A percentile compares a stretch with the other conserved stretches of the same genome.
Conservation (phyloP, 2,888 invertebrate genomes). For the Heliconius hortense region DNA sequence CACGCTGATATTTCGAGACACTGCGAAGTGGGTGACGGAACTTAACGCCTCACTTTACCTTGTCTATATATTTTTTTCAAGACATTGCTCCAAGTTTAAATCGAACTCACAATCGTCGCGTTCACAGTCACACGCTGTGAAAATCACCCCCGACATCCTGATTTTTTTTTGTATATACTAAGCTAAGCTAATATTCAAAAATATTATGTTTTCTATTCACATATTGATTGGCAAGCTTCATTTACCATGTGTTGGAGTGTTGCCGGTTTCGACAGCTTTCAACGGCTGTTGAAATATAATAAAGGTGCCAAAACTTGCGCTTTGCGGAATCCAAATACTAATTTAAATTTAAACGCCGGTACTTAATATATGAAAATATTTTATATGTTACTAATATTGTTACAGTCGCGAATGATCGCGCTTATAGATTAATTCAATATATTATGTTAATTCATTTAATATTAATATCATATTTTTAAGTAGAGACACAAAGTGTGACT, state of each 20-base stretch:
- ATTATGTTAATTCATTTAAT: too few species aligned
- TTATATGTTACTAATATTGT: neutral
- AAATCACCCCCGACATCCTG: too few species aligned
- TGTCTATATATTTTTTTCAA: too few species aligned
- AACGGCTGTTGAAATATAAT: slow-evolving; percentile 33
- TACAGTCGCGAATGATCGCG: neutral
- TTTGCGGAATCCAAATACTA: slow-evolving; percentile 26
- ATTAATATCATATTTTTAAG: too few species aligned
- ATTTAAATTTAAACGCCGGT: slow-evolving; percentile 19
- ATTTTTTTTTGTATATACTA: neutral
- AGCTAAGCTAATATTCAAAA: neutral
- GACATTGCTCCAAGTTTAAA: too few species aligned
- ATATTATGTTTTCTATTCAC: slow-evolving; percentile 18
- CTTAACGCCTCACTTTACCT: too few species aligned
- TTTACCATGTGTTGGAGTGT: slow-evolving; percentile 32
- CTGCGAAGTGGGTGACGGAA: too few species aligned
- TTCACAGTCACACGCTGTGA: too few species aligned
- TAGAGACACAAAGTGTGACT: too few species aligned
- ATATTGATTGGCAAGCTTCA: slow-evolving; percentile 33
- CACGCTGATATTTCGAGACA: too few species aligned
- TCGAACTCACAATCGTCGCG: too few species aligned
- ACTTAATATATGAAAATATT: neutral
- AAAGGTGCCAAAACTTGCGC: slow-evolving; percentile 39
- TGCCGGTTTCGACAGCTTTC: slow-evolving; percentile 31
- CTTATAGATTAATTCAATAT: too few species aligned